phyloP scores from a whole-genome alignment of 2,888 invertebrate species.

The Trachelus stipa region DNA sequence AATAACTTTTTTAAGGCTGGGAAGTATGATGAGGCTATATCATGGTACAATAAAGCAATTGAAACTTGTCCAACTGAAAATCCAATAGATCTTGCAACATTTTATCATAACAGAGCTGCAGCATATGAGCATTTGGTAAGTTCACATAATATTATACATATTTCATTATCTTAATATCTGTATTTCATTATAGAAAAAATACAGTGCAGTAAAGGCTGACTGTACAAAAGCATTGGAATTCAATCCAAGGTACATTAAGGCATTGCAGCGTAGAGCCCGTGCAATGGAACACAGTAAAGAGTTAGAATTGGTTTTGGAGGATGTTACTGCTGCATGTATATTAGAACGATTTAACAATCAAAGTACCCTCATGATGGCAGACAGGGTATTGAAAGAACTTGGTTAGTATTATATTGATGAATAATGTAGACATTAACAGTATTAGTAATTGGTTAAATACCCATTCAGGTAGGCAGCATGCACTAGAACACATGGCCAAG shows the following conservation, averaged over 20 bases:
- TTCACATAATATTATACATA: not conserved
- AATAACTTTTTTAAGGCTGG: conserved; percentile 87
- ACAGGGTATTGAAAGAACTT: conserved; percentile 87
- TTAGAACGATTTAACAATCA: conserved; percentile 90
- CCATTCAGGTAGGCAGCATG: conserved; percentile 71
- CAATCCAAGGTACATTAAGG: conserved; percentile 90
- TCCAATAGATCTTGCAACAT: conserved; percentile 83
- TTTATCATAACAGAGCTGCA: conserved; percentile 96
- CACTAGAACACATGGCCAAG: conserved; percentile 78
- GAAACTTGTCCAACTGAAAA: conserved; percentile 84
- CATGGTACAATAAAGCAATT: conserved; percentile 92
- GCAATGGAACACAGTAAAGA: conserved; percentile 85
- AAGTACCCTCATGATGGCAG: conserved; percentile 84
- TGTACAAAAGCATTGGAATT: conserved; percentile 86
- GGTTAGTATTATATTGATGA: conserved; percentile 64
- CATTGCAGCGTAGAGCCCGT: conserved; percentile 84
- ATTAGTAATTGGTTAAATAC: not conserved
- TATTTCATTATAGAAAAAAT: conserved; percentile 72
- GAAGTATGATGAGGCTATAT: conserved; percentile 91
- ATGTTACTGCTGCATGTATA: conserved; percentile 93
- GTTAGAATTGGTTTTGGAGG: conserved; percentile 85
- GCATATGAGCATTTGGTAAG: conserved; percentile 88
- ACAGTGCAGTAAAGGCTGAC: conserved; percentile 86
- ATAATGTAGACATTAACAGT: not conserved
- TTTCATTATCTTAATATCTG: not conserved